phyloP scores from a whole-genome alignment of 2,888 invertebrate genomes.

The Campoplex capitator region DNA sequence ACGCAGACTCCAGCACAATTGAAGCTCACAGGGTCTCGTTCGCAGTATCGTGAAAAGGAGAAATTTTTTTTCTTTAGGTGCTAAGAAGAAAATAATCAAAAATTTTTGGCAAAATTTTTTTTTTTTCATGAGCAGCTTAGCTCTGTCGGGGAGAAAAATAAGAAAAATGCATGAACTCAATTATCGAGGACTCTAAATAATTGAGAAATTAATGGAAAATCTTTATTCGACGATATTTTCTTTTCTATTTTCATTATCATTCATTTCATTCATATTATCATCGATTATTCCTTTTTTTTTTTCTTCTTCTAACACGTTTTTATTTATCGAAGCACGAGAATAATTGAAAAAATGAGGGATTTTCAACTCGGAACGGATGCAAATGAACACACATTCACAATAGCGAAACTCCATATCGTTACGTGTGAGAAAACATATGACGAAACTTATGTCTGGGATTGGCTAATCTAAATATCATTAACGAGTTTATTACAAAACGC shows the following conservation, averaged over 20 bases:
- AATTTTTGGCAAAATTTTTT: not conserved
- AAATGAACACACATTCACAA: conserved; percentile 15
- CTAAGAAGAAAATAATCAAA: conserved; percentile 10
- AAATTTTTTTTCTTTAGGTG: conserved; percentile 33
- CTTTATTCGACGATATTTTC: not conserved
- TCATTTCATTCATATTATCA: not conserved
- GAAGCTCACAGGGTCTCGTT: not conserved
- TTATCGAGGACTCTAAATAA: not conserved
- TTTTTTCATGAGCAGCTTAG: not conserved
- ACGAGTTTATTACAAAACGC: conserved; percentile 50
- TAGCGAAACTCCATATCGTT: not conserved
- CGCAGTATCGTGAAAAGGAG: conserved; percentile 16
- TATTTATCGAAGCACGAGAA: conserved; percentile 6
- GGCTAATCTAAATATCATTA: conserved; percentile 60
- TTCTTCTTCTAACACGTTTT: conserved; percentile 20
- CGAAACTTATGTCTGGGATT: conserved; percentile 53
- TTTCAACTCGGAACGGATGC: not conserved
- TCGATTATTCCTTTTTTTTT: not conserved
- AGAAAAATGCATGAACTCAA: conserved; percentile 35
- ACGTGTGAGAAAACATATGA: conserved; percentile 48
- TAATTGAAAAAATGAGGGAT: not conserved
- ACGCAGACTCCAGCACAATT: conserved; percentile 30
- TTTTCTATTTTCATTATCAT: not conserved
- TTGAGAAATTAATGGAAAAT: not conserved
- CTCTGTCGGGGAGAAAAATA: conserved; percentile 28